These are phyloP conservation scores for Gopherus evgoodei DNA, from an alignment of 2,113 vertebrate genomes.

Conservation along the genomic window DNA sequence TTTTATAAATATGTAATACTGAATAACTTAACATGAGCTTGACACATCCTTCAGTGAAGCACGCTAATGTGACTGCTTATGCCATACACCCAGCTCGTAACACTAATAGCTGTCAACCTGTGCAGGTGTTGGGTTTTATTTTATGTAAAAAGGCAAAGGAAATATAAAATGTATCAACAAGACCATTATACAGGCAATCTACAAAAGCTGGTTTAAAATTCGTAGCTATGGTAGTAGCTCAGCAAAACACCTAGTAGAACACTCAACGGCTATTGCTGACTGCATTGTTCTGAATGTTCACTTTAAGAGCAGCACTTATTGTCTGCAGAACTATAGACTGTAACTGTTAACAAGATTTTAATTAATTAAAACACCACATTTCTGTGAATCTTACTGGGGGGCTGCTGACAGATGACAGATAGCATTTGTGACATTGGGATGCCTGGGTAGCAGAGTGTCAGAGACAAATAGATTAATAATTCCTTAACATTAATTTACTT, in stretches of 20 bases:
- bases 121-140: not conserved
- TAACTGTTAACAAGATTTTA: not conserved
- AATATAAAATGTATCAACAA: constrained; percentile 13
- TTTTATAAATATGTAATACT: not conserved
- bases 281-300: not conserved
- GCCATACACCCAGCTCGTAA: not conserved
- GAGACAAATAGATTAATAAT: not conserved
- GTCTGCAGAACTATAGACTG: not conserved
- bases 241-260: not conserved
- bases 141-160: not conserved
- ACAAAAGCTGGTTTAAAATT: constrained; percentile 7
- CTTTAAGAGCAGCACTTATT: not conserved
- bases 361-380: not conserved
- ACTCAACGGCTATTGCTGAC: not conserved
- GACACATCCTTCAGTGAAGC: not conserved
- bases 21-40: constrained; percentile 11
- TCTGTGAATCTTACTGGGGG: not conserved
- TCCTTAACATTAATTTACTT: not conserved
- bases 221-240: not conserved
- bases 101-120: constrained; percentile 12
- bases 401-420: not conserved
- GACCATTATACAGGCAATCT: not conserved
- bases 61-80: constrained; percentile 24
- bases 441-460: not conserved
- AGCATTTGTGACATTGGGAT: rapidly evolving